A percentile compares a stretch with the other conserved stretches of the same genome.
These are phyloP conservation scores for Epirrhoe alternata DNA, from an alignment of 2,888 invertebrate genomes.

Conservation along the genomic window DNA sequence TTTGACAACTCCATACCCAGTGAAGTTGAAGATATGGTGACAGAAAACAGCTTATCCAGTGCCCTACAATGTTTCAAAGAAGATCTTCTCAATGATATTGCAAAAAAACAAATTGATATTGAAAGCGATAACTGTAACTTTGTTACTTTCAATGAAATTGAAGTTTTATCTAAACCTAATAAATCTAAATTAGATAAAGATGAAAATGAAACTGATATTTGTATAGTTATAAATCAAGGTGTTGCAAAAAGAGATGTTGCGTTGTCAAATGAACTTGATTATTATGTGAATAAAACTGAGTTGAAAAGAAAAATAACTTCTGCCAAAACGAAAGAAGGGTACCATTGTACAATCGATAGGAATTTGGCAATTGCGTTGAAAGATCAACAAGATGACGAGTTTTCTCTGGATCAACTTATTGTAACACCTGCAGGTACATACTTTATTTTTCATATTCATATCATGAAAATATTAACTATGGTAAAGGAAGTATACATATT, in stretches of 20 bases:
- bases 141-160: conserved; percentile 4
- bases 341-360: conserved; percentile 62
- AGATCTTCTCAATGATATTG: conserved; percentile 15
- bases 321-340: conserved; percentile 24
- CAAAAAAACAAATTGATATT: conserved; percentile 17
- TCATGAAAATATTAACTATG: no score
- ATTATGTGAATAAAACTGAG: conserved; percentile 37
- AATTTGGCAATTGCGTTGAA: conserved; percentile 69
- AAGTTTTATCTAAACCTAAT: neutral
- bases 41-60: conserved; percentile 31
- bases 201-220: conserved; percentile 9
- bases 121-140: conserved; percentile 17
- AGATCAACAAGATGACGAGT: conserved; percentile 54
- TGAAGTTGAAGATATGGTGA: conserved; percentile 30
- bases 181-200: neutral
- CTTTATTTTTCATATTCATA: neutral
- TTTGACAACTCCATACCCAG: conserved; percentile 32
- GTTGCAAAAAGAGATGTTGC: conserved; percentile 19
- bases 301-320: conserved; percentile 29
- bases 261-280: conserved; percentile 35
- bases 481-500: no score
- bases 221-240: conserved; percentile 25
- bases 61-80: conserved; percentile 22
- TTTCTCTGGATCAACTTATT: conserved; percentile 64
- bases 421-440: conserved; percentile 64